These are phyloP conservation scores for Rhagium mordax DNA, from an alignment of 2,888 invertebrate genomes.

Conservation along the genomic window DNA sequence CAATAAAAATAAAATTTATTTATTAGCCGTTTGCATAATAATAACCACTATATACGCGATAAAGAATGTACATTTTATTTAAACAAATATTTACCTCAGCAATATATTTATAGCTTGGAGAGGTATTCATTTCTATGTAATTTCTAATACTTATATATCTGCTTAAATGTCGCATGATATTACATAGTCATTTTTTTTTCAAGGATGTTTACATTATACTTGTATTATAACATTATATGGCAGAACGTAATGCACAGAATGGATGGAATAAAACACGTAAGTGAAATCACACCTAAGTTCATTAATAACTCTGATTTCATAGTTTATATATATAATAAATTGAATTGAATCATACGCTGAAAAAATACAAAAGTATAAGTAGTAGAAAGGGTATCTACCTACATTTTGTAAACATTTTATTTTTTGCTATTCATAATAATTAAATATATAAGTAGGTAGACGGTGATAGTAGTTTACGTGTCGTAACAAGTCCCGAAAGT, in stretches of 20 bases:
- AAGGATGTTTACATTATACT: slow-evolving; percentile 6
- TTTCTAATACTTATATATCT: slow-evolving; percentile 7
- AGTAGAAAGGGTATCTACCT: no score
- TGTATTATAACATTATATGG: neutral
- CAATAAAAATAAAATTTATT: neutral
- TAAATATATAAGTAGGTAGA: no score
- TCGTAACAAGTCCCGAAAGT: no score
- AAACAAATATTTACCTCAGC: slow-evolving; percentile 11
- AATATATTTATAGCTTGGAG: slow-evolving; percentile 3
- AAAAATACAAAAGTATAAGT: no score
- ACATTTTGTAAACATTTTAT: no score
- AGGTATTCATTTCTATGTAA: neutral
- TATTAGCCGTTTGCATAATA: neutral
- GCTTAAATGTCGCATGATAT: neutral
- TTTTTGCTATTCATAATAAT: no score
- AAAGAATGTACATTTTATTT: slow-evolving; percentile 11
- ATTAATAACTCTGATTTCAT: slow-evolving; percentile 4
- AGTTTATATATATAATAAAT: no score
- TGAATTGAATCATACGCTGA: no score
- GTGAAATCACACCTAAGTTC: neutral
- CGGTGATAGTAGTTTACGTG: no score
- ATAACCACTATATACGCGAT: neutral
- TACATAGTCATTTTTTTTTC: neutral
- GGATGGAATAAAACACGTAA: neutral
- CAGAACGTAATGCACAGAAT: neutral